Percentiles rank a stretch among this genome's conserved stretches.
Conservation (phyloP, 2,113 vertebrate genomes). For the Thunnus thynnus region DNA sequence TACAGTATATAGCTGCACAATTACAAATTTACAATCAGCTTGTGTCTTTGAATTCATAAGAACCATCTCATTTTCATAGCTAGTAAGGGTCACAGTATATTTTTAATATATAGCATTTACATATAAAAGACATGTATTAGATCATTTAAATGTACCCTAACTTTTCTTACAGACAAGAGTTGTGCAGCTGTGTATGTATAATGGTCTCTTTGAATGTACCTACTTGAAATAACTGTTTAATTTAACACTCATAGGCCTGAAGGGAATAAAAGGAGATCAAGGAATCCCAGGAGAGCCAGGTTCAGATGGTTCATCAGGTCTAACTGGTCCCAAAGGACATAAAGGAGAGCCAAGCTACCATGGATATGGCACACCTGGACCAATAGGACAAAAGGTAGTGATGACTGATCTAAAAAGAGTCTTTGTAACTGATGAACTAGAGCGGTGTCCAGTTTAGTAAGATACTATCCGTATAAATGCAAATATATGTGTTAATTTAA, state of each 20-base stretch:
- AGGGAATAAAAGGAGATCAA: conserved; percentile 84
- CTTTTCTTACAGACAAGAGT: no score
- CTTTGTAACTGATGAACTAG: not conserved
- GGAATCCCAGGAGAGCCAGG: conserved; percentile 85
- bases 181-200: no score
- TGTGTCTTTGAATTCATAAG: not conserved
- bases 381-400: conserved; percentile 87
- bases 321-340: conserved; percentile 83
- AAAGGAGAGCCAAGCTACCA: conserved; percentile 84
- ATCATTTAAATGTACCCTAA: not conserved
- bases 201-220: not conserved
- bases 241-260: conserved; percentile 79
- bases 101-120: not conserved
- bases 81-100: no score
- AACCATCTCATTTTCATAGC: not conserved
- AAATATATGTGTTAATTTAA: not conserved
- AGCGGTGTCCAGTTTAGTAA: not conserved
- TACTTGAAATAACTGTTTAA: not conserved
- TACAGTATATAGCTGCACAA: not conserved
- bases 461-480: not conserved
- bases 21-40: not conserved
- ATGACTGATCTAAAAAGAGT: not conserved
- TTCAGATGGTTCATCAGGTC: conserved; percentile 81
- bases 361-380: conserved; percentile 82
- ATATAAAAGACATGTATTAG: not conserved